Conservation (phyloP, 1,140 invertebrate genomes). For the Sinonovacula constricta region DNA sequence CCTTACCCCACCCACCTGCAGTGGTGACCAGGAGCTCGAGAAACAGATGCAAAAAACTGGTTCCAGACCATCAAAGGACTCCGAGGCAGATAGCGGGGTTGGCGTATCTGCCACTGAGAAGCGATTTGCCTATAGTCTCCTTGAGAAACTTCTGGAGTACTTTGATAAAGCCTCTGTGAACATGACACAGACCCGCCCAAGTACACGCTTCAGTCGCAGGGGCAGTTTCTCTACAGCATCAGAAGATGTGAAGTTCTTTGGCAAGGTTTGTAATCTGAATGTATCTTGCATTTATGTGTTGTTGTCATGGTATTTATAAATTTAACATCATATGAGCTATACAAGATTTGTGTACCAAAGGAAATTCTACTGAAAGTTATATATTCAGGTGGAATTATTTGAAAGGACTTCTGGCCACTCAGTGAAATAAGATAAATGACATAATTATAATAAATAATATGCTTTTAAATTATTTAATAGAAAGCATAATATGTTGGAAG, state of each 20-base stretch:
- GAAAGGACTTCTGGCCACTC: too few species aligned
- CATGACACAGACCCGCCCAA: constrained; percentile 97
- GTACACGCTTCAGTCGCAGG: constrained; percentile 93
- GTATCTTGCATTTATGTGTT: too few species aligned
- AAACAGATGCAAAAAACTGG: constrained; percentile 49
- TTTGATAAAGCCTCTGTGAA: constrained; percentile 97
- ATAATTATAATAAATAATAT: too few species aligned
- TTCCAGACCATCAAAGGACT: constrained; percentile 69
- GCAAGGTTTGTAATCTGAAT: constrained; percentile 86
- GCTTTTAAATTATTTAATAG: too few species aligned
- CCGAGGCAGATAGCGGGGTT: constrained; percentile 71
- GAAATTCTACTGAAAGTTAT: constrained; percentile 31
- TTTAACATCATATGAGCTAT: not conserved
- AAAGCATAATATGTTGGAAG: too few species aligned
- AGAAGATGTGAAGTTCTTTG: constrained; percentile 99
- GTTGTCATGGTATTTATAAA: too few species aligned
- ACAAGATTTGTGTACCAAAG: not conserved
- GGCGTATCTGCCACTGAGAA: constrained; percentile 75
- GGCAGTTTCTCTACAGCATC: constrained; percentile 97
- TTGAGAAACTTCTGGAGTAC: constrained; percentile 98
- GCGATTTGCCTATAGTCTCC: constrained; percentile 94
- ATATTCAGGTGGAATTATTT: too few species aligned
- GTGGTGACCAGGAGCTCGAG: constrained; percentile 62
- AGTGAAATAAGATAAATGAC: too few species aligned
- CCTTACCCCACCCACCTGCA: constrained; percentile 23